Base-by-base conservation (phyloP, 2,797 vertebrate genomes). In the Lateolabrax maculatus region DNA sequence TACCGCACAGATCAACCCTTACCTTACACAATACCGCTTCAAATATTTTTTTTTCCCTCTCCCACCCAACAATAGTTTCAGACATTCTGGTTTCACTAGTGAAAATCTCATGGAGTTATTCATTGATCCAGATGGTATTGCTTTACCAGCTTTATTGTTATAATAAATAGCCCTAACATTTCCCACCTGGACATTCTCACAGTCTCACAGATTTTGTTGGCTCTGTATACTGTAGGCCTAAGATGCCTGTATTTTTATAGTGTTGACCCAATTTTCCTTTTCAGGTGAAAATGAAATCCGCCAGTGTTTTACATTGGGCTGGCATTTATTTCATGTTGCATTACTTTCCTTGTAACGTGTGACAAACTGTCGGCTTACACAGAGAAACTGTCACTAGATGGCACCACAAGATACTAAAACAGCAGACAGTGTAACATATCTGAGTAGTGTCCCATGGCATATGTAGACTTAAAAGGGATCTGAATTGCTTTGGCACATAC, bases 371-470 rank as follows among this genome's bases (percentile, higher is more conserved):
- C 36, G 11, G 61, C 21, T 9, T 62, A 2, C 25, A 68, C 6
- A n/a, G 21, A 25, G 6, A 16, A 41, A 11, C 0, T 1, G 51
- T 31, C 92, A 87, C 91, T 90, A 93, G 92, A 77, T 87, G 92
- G 90, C 87, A 43, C 76, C 74, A 89, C 27, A 69, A 81, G 61
- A 84, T 29, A 58, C 62, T 21, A 29, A 68, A 89, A 73, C 49
- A 51, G 9, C 49, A 73, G 29, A 49, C 11, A 5, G n/a, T 29
- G 23, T 29, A 19, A 7, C 16, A 34, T 8, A 9, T 37, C 12
- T 44, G 51, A 29, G 18, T 18, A 15, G 3, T 10, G 12, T 39
- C 18, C 2, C 19, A 34, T 3, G 8, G 2, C 9, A 44, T n/a
- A 4, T 25, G n/a, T 5, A 15, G 21, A 43, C 39, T 31, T 10